Evolutionary conservation across 2,888 invertebrate species (phyloP).

Genomic region (Hirtodrosophila alboralis): DNA sequence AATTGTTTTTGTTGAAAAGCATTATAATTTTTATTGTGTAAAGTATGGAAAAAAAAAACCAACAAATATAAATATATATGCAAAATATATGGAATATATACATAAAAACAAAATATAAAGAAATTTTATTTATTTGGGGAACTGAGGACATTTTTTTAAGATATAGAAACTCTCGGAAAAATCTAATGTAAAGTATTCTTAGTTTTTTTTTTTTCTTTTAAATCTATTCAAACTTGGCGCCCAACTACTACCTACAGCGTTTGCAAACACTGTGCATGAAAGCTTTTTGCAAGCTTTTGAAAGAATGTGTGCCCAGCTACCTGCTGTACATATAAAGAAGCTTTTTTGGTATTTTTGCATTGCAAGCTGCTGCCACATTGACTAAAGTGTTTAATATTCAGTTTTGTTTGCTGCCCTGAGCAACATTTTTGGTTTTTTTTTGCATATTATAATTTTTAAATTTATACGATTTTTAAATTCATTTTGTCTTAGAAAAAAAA

Average conservation of each 20-base stretch:
- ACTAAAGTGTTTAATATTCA: constrained; percentile 8
- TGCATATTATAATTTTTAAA: not conserved
- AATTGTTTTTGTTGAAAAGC: constrained; percentile 73
- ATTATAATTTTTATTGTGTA: constrained; percentile 76
- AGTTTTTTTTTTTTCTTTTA: not conserved
- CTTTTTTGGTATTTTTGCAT: constrained; percentile 19
- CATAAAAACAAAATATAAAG: constrained; percentile 11
- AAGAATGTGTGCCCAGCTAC: constrained; percentile 29
- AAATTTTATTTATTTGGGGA: not conserved
- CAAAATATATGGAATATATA: constrained; percentile 74
- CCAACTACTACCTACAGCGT: fast-evolving
- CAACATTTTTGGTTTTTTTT: not conserved
- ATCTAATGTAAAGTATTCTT: not conserved
- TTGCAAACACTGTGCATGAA: constrained; percentile 18
- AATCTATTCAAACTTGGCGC: constrained; percentile 31
- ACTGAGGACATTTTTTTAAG: not conserved
- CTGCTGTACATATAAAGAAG: not conserved
- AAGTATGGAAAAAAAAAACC: constrained; percentile 54
- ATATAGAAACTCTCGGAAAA: not conserved
- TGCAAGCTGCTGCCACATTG: constrained; percentile 19
- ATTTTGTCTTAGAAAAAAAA: no score
- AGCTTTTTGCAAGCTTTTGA: not conserved
- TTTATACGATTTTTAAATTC: not conserved
- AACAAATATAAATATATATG: constrained; percentile 67
- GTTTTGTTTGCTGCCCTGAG: constrained; percentile 9